Evolutionary conservation across 2,888 invertebrate species (phyloP).

Genomic region (Cephus pygmeus): DNA sequence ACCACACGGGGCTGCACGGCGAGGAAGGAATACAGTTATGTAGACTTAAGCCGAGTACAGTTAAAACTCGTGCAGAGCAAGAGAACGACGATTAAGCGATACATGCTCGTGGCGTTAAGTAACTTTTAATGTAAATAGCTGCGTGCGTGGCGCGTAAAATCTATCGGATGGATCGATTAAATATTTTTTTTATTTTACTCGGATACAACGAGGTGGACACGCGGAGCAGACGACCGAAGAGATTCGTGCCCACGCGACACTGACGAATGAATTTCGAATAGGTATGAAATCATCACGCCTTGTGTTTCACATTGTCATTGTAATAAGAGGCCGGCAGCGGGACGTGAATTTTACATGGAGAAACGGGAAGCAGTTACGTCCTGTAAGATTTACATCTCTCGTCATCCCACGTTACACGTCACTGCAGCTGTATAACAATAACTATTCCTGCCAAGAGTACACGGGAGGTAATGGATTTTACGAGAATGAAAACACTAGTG

Average conservation of each 20-base stretch:
- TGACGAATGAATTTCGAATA: not conserved
- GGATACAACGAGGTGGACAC: not conserved
- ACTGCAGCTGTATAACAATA: no score
- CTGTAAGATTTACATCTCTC: no score
- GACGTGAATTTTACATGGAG: not conserved
- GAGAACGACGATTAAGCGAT: constrained; percentile 25
- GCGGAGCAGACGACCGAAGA: not conserved
- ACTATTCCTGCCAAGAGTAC: not conserved
- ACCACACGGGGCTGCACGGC: constrained; percentile 37
- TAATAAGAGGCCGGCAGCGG: not conserved
- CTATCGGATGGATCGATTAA: not conserved
- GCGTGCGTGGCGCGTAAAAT: not conserved
- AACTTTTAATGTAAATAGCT: not conserved
- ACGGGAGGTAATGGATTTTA: not conserved
- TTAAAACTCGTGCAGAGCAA: constrained; percentile 36
- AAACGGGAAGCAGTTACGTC: not conserved
- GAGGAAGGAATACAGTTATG: constrained; percentile 36
- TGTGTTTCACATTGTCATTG: not conserved
- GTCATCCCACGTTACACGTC: no score
- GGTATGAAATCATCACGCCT: not conserved
- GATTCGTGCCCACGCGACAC: not conserved
- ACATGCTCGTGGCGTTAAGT: constrained; percentile 6
- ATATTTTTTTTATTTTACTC: not conserved
- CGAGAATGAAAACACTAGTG: not conserved
- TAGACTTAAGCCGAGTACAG: constrained; percentile 29